Percentiles rank a stretch among this genome's conserved stretches.
These are phyloP conservation scores for Diarsia rubi DNA, from an alignment of 2,888 invertebrate genomes.

Conservation along the genomic window DNA sequence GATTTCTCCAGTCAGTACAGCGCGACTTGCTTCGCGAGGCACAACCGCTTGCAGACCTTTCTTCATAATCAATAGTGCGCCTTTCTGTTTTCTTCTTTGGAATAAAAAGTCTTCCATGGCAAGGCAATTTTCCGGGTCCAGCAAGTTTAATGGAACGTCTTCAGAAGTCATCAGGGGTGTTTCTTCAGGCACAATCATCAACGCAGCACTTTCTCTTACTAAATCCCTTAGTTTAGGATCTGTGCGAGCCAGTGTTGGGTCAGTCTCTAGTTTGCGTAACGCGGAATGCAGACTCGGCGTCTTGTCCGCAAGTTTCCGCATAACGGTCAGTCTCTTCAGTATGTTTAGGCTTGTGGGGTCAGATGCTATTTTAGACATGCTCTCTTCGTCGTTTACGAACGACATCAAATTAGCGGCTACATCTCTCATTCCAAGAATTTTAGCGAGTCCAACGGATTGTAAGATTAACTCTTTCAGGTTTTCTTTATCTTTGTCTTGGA, in stretches of 20 bases:
- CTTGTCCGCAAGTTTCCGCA: conserved; percentile 93
- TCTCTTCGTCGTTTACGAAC: conserved; percentile 89
- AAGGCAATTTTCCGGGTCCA: conserved; percentile 93
- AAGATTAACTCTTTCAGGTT: conserved; percentile 87
- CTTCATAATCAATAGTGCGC: conserved; percentile 93
- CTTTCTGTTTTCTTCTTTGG: conserved; percentile 90
- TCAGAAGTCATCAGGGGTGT: conserved; percentile 91
- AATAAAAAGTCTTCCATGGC: conserved; percentile 94
- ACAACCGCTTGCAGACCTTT: conserved; percentile 94
- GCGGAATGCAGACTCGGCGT: conserved; percentile 92
- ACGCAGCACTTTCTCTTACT: conserved; percentile 93
- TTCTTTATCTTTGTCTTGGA: conserved; percentile 87
- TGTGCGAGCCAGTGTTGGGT: conserved; percentile 92
- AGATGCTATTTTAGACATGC: conserved; percentile 89
- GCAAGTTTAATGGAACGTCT: conserved; percentile 93
- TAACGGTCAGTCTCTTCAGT: conserved; percentile 93
- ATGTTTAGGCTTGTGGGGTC: conserved; percentile 92
- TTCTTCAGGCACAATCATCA: conserved; percentile 93
- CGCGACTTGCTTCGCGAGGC: conserved; percentile 94
- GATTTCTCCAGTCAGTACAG: conserved; percentile 94
- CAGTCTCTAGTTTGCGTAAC: conserved; percentile 91
- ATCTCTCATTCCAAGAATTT: conserved; percentile 92
- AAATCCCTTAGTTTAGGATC: conserved; percentile 93
- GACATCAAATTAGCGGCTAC: conserved; percentile 91
- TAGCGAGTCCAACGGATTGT: conserved; percentile 93